Conservation (phyloP, 2,888 invertebrate genomes). For the Scaptomyza flava region DNA sequence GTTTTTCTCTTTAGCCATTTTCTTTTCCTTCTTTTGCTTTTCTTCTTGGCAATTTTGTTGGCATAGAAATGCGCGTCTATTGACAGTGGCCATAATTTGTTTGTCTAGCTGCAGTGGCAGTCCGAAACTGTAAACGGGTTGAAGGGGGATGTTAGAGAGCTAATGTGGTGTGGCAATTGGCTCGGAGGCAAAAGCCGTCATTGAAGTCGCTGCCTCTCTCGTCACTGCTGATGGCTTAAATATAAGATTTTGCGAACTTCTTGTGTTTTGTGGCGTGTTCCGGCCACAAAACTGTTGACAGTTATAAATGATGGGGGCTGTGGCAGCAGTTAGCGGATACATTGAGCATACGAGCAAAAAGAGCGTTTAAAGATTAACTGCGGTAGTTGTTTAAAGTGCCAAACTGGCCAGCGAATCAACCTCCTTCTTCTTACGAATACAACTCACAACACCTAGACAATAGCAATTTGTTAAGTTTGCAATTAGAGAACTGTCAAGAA, state of each 20-base stretch:
- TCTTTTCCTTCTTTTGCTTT: conserved; percentile 11
- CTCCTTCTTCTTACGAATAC: background rate
- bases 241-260: conserved; percentile 64
- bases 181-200: conserved; percentile 36
- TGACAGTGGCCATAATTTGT: conserved; percentile 81
- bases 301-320: conserved; percentile 75
- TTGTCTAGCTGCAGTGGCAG: conserved; percentile 69
- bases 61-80: conserved; percentile 74
- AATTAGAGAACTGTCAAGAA: conserved; percentile 17
- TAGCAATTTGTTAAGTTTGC: conserved; percentile 27
- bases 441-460: conserved; percentile 8
- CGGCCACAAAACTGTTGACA: conserved; percentile 76
- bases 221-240: conserved; percentile 75
- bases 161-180: conserved; percentile 47
- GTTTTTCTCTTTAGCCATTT: conserved; percentile 22
- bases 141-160: conserved; percentile 1
- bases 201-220: conserved; percentile 15
- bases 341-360: conserved; percentile 16
- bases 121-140: conserved; percentile 4
- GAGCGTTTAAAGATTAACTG: conserved; percentile 29
- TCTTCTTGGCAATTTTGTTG: conserved; percentile 63
- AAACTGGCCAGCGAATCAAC: conserved; percentile 28
- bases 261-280: conserved; percentile 42
- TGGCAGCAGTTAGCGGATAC: conserved; percentile 33
- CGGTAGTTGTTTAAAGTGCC: conserved; percentile 42